Base-by-base conservation (phyloP, 2,888 invertebrate species). In the Ecliptopera silaceata region DNA sequence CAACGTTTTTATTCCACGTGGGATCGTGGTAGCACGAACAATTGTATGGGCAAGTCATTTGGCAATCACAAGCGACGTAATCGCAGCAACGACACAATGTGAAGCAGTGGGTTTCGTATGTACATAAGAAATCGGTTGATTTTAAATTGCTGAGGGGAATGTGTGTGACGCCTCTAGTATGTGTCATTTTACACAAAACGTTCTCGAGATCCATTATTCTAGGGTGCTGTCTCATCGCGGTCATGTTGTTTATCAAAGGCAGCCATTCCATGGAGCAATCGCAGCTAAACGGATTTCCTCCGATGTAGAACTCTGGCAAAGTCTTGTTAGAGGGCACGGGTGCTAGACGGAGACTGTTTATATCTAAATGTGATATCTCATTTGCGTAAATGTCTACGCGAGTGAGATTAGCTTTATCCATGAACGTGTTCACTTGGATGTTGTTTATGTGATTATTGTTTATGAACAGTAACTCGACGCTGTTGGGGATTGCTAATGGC, bases 221-320 rank as follows among this genome's bases (percentile, higher is more conserved):
- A 3, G 98, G 97, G 84, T 97, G 96, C 79, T 97, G 97, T 55
- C 96, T 93, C 68, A 95, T 94, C 8, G 94, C 93, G 63, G 96
- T 96, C 93, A 96, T 94, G 86, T 96, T 96, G 90, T 97, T 97
- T 86, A 97, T 95, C 72, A 96, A 93, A 76, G 97, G 97, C 76
- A 98, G 86, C 98, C 98, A 98, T 83, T 97, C 97, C 97, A 98
- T 97, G 47, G 96, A 95, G 86, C 98, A 98, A 87, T 97, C 97
- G 87, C 98, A 98, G 79, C 96, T 95, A 88, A 98, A 97, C 61
- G 98, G 98, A 91, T 98, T 98, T 68, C 96, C 96, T 68, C 97
- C 97, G 72, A 98, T 93, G 83, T 97, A 97, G 88, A 98, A 96
- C 86, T 97, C 97, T 4, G 97, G 97, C 67, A 97, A 91, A 12